These are phyloP conservation scores for Archivesica marissinica DNA, from an alignment of 1,140 invertebrate species.

Conservation along the genomic window DNA sequence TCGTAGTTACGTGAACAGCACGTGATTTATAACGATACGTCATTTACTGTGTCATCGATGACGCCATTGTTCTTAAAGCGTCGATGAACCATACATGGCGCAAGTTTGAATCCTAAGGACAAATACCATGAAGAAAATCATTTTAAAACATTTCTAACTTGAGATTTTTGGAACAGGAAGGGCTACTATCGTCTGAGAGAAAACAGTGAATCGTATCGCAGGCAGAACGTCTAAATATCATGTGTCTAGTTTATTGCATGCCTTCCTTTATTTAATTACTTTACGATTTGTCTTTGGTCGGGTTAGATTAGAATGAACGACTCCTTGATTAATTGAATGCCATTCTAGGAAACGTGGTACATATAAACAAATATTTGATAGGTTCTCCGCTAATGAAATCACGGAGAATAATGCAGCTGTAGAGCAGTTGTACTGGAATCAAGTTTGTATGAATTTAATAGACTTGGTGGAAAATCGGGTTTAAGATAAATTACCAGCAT, in stretches of 20 bases:
- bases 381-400: constrained; percentile 29
- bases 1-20: no score
- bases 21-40: no score
- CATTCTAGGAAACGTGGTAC: constrained; percentile 35
- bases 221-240: background rate
- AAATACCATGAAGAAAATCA: background rate
- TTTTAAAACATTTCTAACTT: background rate
- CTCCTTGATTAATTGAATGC: constrained; percentile 60
- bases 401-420: background rate
- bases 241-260: constrained; percentile 38
- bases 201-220: background rate
- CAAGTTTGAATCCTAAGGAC: no score
- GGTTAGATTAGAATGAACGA: constrained; percentile 53
- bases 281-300: constrained; percentile 56
- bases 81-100: no score
- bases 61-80: no score
- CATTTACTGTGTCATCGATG: no score
- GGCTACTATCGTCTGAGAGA: background rate
- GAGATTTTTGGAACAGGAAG: background rate
- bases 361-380: constrained; percentile 50
- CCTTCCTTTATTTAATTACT: constrained; percentile 51
- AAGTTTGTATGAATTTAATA: no score
- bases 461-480: no score
- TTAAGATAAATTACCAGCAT: no score
- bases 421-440: background rate